phyloP scores from a whole-genome alignment of 2,888 invertebrate genomes.

The Campoplex nolae region DNA sequence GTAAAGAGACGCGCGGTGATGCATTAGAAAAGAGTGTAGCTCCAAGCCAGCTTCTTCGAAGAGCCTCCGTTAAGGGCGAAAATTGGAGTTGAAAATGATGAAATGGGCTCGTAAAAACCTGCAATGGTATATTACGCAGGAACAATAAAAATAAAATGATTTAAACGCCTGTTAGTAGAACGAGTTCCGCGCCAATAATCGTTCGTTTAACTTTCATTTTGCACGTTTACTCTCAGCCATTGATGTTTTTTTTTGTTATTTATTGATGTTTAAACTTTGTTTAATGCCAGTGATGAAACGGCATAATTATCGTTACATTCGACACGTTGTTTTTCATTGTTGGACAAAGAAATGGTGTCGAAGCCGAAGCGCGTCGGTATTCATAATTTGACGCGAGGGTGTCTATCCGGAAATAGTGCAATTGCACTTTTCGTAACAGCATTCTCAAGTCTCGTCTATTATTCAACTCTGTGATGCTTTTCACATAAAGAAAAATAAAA shows the following conservation, averaged over 20 bases:
- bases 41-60: too few species aligned
- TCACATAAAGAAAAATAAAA: slow-evolving; percentile 26
- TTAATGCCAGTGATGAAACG: neutral
- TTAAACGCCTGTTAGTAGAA: neutral
- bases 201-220: neutral
- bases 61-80: too few species aligned
- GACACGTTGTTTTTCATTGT: neutral
- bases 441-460: slow-evolving; percentile 47
- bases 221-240: neutral
- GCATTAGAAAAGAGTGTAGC: too few species aligned
- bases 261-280: neutral
- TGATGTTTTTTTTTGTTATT: neutral
- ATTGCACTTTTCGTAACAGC: slow-evolving; percentile 60
- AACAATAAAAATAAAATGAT: too few species aligned
- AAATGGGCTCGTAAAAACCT: too few species aligned
- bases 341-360: neutral
- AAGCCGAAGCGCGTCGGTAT: neutral
- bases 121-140: too few species aligned
- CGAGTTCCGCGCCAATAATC: neutral
- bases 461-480: slow-evolving; percentile 47
- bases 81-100: too few species aligned
- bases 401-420: slow-evolving; percentile 52
- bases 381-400: neutral
- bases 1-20: too few species aligned
- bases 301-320: neutral